phyloP scores from a whole-genome alignment of 2,113 vertebrate species.

The Amia ocellicauda region DNA sequence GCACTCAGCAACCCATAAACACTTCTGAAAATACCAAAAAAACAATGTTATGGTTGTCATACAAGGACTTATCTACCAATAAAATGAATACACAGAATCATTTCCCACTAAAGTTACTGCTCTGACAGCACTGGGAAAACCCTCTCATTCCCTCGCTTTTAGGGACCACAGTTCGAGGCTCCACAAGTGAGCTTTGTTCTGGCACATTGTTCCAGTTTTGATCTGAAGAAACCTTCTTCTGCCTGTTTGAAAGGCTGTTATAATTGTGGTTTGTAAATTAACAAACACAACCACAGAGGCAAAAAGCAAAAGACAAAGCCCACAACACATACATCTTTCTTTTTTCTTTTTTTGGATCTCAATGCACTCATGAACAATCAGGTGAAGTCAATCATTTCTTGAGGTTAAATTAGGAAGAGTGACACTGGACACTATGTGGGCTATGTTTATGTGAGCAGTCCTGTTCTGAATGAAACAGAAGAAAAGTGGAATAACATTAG shows the following conservation, averaged over 20 bases:
- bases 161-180: constrained; percentile 2
- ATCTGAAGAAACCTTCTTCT: background rate
- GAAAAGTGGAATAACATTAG: too few relatives aligned
- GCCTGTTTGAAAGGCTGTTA: background rate
- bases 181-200: background rate
- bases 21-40: constrained; percentile 30
- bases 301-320: background rate
- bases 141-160: constrained; percentile 17
- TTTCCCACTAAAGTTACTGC: background rate
- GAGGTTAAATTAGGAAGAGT: too few relatives aligned
- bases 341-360: too few relatives aligned
- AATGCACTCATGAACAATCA: too few relatives aligned
- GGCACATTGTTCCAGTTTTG: background rate
- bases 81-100: constrained; percentile 28
- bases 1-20: constrained; percentile 37
- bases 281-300: background rate
- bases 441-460: too few relatives aligned
- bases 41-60: constrained; percentile 30
- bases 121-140: background rate
- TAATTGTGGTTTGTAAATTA: too few relatives aligned
- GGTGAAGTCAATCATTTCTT: too few relatives aligned
- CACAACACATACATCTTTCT: too few relatives aligned
- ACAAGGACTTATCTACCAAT: constrained; percentile 25
- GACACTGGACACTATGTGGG: too few relatives aligned
- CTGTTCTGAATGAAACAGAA: too few relatives aligned